Base-by-base conservation (phyloP, 1,140 invertebrate species). In the Drosophila rufa region DNA sequence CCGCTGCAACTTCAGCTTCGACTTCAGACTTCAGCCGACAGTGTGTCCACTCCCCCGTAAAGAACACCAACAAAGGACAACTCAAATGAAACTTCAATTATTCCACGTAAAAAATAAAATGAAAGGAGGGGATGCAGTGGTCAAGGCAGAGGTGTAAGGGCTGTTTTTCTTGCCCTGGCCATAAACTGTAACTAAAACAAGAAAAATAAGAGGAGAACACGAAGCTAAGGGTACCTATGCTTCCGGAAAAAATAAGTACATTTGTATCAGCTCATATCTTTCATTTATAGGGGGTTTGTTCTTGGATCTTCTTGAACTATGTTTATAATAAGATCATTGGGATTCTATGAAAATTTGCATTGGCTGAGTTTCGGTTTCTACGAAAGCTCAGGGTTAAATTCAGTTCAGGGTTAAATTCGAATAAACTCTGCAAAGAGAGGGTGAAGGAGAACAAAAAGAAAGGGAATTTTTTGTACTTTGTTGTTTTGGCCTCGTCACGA, bases 81-180 rank as follows among this genome's bases (percentile, higher is more conserved):
- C 81, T 84, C 79, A 80, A 89, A 89, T 89, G 85, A 89, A 90
- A 90, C 85, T 90, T 90, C 85, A 90, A 90, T 90, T 90, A 90
- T 90, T 90, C 85, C 85, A 90, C 85, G 85, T 90, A 90, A 90
- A 90, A 89, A 90, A 90, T 82, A 70, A 78, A 82, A 75, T 71
- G 58, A 40, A 43, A 67, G 53, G 60, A 82, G 60, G 60, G 67
- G 65, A 25, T 46, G 51, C 42, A 25, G 30, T 38, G 64, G 55
- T 45, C 62, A 66, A 66, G 40, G 40, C 33, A 61, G 8, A 61
- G 8, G 25, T 36, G 38, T n/a, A 11, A 42, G 50, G 42, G 33
- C 22, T n/a, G 14, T 27, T 55, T 40, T 14, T 30, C 12, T 19
- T 38, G 1, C 12, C 47, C 47, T 15, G 14, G n/a, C 27, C 71